Conservation (phyloP, 1,140 invertebrate species). For the Lucilia cuprina region DNA sequence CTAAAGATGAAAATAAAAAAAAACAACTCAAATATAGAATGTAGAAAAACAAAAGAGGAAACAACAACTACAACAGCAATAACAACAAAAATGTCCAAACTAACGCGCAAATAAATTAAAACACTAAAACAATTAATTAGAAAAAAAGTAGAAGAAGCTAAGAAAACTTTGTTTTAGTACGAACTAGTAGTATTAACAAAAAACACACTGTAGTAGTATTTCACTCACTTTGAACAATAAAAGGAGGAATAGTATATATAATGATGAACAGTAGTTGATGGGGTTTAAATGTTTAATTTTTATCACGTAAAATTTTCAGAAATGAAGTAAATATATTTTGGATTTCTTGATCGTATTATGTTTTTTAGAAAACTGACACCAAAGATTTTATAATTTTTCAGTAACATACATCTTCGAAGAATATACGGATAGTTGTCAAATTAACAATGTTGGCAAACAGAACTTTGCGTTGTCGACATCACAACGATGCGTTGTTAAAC, state of each 20-base stretch:
- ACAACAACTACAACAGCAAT: not conserved
- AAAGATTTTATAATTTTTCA: too few relatives aligned
- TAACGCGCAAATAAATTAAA: slow-evolving; percentile 31
- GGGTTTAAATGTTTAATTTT: too few relatives aligned
- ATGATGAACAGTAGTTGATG: not conserved
- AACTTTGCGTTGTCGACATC: too few relatives aligned
- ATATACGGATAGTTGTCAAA: too few relatives aligned
- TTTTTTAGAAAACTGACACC: too few relatives aligned
- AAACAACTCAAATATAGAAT: not conserved
- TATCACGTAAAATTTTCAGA: too few relatives aligned
- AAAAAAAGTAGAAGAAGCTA: not conserved
- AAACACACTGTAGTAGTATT: not conserved
- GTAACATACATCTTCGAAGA: too few relatives aligned
- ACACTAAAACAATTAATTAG: slow-evolving; percentile 29
- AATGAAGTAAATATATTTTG: too few relatives aligned
- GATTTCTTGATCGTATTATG: too few relatives aligned
- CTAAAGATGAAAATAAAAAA: not conserved
- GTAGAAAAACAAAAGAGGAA: not conserved
- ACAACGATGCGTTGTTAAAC: too few relatives aligned
- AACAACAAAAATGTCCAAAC: not conserved
- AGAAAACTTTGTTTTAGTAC: slow-evolving; percentile 24
- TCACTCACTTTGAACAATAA: not conserved
- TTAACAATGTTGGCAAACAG: too few relatives aligned
- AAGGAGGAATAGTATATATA: not conserved
- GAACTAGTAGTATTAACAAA: too few relatives aligned